Evolutionary conservation across 1,140 invertebrate genomes (phyloP).

Genomic region (Procambarus clarkii): DNA sequence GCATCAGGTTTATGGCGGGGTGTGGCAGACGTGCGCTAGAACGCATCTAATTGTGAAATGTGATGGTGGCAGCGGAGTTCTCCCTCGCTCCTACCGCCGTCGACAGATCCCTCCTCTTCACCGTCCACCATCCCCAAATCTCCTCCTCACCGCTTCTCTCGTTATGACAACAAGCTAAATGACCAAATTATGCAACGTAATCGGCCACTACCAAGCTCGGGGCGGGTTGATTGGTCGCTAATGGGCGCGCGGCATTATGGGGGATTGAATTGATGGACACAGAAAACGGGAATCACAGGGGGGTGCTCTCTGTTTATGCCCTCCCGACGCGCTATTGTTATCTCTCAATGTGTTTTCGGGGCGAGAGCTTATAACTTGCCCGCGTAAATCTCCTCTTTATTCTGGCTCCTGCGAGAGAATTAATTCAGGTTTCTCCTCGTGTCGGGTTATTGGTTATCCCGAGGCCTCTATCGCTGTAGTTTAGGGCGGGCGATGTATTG

Average conservation of each 20-base stretch:
- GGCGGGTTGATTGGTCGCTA: constrained; percentile 53
- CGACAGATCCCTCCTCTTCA: constrained; percentile 48
- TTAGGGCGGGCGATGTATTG: constrained; percentile 2
- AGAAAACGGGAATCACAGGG: background rate
- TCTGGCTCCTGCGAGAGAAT: constrained; percentile 8
- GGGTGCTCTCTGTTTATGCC: constrained; percentile 25
- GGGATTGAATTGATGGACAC: constrained; percentile 25
- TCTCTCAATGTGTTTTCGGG: constrained; percentile 35
- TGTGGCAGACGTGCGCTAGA: background rate
- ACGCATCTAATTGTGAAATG: background rate
- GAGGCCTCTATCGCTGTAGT: background rate
- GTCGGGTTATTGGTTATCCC: background rate
- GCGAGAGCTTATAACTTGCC: constrained; percentile 21
- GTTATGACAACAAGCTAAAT: constrained; percentile 60
- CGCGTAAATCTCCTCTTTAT: constrained; percentile 22
- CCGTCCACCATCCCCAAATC: constrained; percentile 26
- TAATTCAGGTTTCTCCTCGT: background rate
- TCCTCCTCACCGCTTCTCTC: constrained; percentile 18
- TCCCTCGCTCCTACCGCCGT: background rate
- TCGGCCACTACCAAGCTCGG: constrained; percentile 29
- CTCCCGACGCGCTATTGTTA: constrained; percentile 22
- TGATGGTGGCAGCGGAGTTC: background rate
- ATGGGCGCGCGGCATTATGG: constrained; percentile 51
- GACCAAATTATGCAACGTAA: constrained; percentile 59
- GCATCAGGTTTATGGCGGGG: background rate